Evolutionary conservation across 2,888 invertebrate species (phyloP).

Genomic region (Dynastes hyllus): DNA sequence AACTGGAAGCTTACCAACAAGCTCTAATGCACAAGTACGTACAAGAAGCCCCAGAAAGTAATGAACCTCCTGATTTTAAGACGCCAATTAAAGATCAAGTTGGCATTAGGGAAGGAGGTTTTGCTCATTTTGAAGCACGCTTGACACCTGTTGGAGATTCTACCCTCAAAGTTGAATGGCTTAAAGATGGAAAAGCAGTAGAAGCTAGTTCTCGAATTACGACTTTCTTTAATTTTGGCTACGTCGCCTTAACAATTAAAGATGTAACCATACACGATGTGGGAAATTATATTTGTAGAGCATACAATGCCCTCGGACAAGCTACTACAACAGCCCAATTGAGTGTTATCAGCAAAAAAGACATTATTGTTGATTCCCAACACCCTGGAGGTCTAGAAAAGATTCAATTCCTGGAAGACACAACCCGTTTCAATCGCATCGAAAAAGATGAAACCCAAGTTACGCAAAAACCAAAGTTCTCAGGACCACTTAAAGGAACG

Average conservation of each 20-base stretch:
- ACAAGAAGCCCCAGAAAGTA: conserved; percentile 86
- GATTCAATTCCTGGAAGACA: conserved; percentile 92
- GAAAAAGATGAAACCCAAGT: conserved; percentile 81
- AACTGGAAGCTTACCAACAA: conserved; percentile 91
- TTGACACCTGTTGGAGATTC: conserved; percentile 95
- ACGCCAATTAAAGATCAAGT: conserved; percentile 91
- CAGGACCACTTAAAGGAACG: conserved; percentile 93
- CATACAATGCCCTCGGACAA: conserved; percentile 90
- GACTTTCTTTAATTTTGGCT: conserved; percentile 95
- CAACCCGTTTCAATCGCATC: conserved; percentile 80
- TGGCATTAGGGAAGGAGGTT: conserved; percentile 92
- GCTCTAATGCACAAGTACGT: conserved; percentile 86
- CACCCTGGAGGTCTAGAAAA: conserved; percentile 94
- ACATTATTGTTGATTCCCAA: conserved; percentile 91
- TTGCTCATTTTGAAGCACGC: conserved; percentile 96
- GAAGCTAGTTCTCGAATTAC: conserved; percentile 96
- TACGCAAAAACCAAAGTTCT: conserved; percentile 88
- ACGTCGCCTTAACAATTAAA: conserved; percentile 94
- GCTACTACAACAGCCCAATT: conserved; percentile 88
- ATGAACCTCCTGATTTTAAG: conserved; percentile 89
- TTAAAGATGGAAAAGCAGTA: conserved; percentile 91
- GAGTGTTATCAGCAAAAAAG: conserved; percentile 88
- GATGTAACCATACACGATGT: conserved; percentile 92
- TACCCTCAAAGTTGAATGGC: conserved; percentile 92
- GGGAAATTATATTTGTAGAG: conserved; percentile 91